phyloP scores from a whole-genome alignment of 1,140 invertebrate genomes.

The Saxidomus purpurata region DNA sequence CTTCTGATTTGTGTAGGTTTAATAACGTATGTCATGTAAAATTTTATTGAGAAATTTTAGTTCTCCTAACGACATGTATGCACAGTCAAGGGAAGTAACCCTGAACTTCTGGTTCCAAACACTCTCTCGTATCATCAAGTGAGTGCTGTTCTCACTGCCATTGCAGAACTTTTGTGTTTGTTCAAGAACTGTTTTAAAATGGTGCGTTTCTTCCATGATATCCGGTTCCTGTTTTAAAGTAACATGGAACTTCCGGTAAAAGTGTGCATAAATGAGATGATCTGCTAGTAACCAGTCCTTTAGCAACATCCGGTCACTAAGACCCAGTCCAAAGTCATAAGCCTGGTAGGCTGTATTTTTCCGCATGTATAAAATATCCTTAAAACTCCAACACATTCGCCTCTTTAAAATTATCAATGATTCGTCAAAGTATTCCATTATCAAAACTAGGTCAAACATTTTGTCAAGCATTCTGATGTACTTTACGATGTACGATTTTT shows the following conservation, averaged over 20 bases:
- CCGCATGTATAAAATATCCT: constrained; percentile 84
- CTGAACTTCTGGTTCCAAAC: constrained; percentile 68
- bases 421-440: constrained; percentile 88
- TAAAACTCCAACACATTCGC: constrained; percentile 86
- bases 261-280: constrained; percentile 71
- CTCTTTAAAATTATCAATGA: constrained; percentile 87
- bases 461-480: constrained; percentile 78
- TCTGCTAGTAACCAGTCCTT: constrained; percentile 66
- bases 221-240: constrained; percentile 40
- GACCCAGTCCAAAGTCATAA: constrained; percentile 23
- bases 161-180: constrained; percentile 65
- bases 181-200: constrained; percentile 63
- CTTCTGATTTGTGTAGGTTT: not conserved
- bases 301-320: constrained; percentile 32
- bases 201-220: constrained; percentile 65
- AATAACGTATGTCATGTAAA: not conserved
- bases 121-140: constrained; percentile 43
- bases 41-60: constrained; percentile 60
- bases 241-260: constrained; percentile 62
- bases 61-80: constrained; percentile 65
- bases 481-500: constrained; percentile 13
- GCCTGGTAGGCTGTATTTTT: constrained; percentile 53
- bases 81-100: constrained; percentile 67
- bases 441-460: constrained; percentile 87
- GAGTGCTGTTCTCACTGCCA: not conserved